Percentiles rank a stretch among this genome's conserved stretches.
Conservation (phyloP, 1,140 invertebrate species). For the Vollenhovia emeryi region DNA sequence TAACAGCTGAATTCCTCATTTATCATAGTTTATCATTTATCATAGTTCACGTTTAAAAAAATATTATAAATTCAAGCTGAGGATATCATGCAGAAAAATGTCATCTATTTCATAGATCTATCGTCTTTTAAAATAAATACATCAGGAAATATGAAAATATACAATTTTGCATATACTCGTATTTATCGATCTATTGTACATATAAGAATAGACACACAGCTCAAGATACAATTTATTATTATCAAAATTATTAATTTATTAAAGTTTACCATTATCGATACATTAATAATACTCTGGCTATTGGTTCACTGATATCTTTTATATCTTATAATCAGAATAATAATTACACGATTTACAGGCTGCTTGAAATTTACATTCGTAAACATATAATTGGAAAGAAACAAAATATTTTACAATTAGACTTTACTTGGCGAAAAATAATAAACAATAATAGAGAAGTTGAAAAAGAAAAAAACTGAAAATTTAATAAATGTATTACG, state of each 20-base stretch:
- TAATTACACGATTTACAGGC: background rate
- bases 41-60: background rate
- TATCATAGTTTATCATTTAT: no score
- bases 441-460: background rate
- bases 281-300: background rate
- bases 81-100: background rate
- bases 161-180: background rate
- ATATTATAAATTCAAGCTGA: background rate
- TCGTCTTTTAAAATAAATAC: background rate
- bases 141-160: background rate
- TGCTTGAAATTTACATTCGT: background rate
- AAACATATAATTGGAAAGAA: background rate
- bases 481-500: no score
- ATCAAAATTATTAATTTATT: background rate
- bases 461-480: no score
- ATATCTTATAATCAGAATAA: background rate
- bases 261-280: background rate
- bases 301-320: background rate
- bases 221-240: background rate
- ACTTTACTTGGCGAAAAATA: background rate
- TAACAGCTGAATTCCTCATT: background rate
- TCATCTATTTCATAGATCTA: background rate
- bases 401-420: background rate
- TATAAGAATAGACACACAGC: background rate
- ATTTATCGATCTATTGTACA: background rate